phyloP scores from a whole-genome alignment of 2,888 invertebrate genomes.

The Julus scandinavius region DNA sequence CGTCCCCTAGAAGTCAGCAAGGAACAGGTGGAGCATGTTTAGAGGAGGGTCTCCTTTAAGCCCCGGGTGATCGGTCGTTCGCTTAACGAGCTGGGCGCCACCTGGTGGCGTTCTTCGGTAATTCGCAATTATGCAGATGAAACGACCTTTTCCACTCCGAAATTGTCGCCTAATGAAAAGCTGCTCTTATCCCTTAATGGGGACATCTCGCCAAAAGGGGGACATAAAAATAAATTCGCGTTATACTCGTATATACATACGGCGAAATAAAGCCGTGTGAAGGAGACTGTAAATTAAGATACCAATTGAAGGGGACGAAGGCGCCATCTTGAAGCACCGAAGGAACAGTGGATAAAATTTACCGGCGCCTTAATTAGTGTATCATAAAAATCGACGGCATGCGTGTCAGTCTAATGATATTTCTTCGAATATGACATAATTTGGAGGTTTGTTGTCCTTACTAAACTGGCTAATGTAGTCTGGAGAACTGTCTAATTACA shows the following conservation, averaged over 20 bases:
- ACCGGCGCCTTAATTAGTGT: background rate
- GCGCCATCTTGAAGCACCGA: background rate
- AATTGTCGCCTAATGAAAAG: constrained; percentile 46
- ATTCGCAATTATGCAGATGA: constrained; percentile 43
- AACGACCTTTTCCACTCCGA: constrained; percentile 46
- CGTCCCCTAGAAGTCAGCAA: background rate
- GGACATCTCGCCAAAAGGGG: constrained; percentile 46
- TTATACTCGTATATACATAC: background rate
- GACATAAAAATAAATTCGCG: constrained; percentile 42
- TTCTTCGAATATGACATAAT: too few species aligned
- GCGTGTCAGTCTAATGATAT: too few species aligned
- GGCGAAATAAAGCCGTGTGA: background rate
- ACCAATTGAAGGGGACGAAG: background rate
- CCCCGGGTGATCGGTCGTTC: background rate
- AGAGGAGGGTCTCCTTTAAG: background rate
- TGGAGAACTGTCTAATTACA: too few species aligned
- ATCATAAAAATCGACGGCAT: too few species aligned
- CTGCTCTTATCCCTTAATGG: constrained; percentile 46
- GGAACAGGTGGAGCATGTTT: background rate
- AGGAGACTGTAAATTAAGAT: background rate
- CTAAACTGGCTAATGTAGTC: too few species aligned
- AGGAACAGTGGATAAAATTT: background rate
- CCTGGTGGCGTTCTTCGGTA: background rate
- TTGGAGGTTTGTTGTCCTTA: too few species aligned
- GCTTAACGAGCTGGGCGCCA: background rate